Conservation (phyloP, 2,888 invertebrate genomes). For the Torymus aiolomorphi region DNA sequence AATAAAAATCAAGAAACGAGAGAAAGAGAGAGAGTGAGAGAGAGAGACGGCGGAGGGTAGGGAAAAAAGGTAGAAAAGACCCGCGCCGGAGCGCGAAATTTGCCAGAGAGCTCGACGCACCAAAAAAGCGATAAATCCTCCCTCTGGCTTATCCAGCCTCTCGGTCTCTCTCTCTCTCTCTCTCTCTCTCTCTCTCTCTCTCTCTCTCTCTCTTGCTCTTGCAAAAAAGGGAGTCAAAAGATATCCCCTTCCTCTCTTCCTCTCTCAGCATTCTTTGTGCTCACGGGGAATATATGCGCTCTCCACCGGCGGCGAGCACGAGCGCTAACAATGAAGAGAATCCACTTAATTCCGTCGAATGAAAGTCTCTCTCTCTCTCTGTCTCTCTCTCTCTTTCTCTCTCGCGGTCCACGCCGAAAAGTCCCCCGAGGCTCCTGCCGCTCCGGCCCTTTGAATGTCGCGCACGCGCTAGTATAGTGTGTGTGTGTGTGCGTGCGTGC, state of each 20-base stretch:
- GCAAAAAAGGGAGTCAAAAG: neutral
- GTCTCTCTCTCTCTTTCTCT: too few relatives aligned
- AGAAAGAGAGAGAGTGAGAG: too few relatives aligned
- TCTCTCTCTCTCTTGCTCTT: neutral
- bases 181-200: too few relatives aligned
- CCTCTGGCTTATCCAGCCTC: conserved; percentile 16
- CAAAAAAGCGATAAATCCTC: conserved; percentile 23
- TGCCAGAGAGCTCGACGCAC: conserved; percentile 1
- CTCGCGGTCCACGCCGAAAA: conserved; percentile 4
- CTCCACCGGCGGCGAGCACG: neutral
- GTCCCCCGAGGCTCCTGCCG: too few relatives aligned
- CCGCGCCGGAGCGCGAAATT: conserved; percentile 3
- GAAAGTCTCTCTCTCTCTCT: too few relatives aligned
- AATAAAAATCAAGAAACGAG: too few relatives aligned
- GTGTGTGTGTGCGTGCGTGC: too few relatives aligned
- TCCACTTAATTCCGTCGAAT: conserved; percentile 32
- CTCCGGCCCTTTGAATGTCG: too few relatives aligned
- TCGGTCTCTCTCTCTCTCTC: too few relatives aligned
- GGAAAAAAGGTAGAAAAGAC: neutral
- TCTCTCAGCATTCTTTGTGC: neutral
- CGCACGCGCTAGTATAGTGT: too few relatives aligned
- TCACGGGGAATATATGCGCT: neutral
- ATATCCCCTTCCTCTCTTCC: neutral
- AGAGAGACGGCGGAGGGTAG: neutral
- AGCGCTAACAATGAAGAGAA: conserved; percentile 38